Base-by-base conservation (phyloP, 92 coral and sea anemone genomes). In the Phenganax stokvisi region DNA sequence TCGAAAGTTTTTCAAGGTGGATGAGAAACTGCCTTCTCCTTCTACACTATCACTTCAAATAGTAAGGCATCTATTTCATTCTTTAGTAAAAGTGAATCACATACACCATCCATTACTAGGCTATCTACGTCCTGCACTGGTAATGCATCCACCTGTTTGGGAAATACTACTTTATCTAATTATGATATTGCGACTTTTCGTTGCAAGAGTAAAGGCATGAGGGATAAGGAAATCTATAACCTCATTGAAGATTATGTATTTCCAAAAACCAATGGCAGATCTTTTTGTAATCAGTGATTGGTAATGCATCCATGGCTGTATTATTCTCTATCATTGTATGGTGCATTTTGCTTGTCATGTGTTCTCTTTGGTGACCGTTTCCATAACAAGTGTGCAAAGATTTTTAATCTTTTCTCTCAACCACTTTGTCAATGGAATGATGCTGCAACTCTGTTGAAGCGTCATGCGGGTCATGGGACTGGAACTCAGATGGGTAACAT, bases 291-390 rank as follows among this genome's bases (percentile, higher is more conserved):
- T 54, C 25, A 76, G n/a, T 76, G 81, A 68, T 58, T 56, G 25
- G 81, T 55, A 51, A 12, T 12, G 9, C 56, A 51, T 56, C 60
- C 68, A 6, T 76, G 81, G 81, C 15, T 76, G 13, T 56, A 30
- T 55, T 76, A 76, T 56, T 76, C 81, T 57, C 79, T 61, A 8
- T 10, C 20, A n/a, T 8, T 37, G 29, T 63, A 74, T 16, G 79
- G 79, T 0, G 79, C 79, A 52, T 74, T 74, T 55, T 74, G 79
- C 28, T 25, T 74, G 16, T 54, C 79, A 1, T 67, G 73, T 71
- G 76, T 71, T 10, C 54, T 71, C 47, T 64, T 64, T 64, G 70
- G 70, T 9, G 70, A 64, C 27, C 17, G 70, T 29, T 64, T 64
- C 27, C 70, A 17, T 1, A 29, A 9, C 10, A 64, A 64, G 29